A percentile compares a stretch with the other conserved stretches of the same genome.
Conservation (phyloP, 2,797 vertebrate species). For the Sitta carolinensis region DNA sequence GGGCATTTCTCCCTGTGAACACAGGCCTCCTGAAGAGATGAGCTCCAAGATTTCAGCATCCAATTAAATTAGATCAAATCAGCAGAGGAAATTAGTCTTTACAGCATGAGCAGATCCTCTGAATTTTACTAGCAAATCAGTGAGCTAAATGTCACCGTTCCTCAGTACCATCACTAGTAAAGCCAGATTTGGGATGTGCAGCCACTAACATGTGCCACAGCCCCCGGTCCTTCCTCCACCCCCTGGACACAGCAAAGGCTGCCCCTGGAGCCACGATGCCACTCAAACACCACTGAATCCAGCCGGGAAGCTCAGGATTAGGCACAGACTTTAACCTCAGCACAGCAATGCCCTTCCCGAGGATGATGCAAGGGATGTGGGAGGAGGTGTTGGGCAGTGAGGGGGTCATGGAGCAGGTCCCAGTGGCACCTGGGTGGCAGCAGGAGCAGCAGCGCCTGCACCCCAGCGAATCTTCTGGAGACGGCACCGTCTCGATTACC, state of each 20-base stretch:
- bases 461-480: neutral
- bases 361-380: neutral
- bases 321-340: neutral
- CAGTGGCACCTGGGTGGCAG: rapidly evolving
- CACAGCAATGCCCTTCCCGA: rapidly evolving
- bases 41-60: conserved; percentile 13
- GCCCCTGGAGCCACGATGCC: neutral
- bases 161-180: conserved; percentile 8
- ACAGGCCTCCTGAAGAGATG: neutral
- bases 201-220: neutral
- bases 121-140: conserved; percentile 19
- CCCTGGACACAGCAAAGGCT: neutral
- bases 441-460: neutral
- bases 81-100: conserved; percentile 56
- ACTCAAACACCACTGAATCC: neutral
- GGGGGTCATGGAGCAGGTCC: neutral
- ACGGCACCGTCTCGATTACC: neutral
- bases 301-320: neutral
- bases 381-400: rapidly evolving
- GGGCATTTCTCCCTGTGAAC: conserved; percentile 7
- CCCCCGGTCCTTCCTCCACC: neutral
- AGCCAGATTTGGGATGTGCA: neutral
- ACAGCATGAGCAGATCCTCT: conserved; percentile 11
- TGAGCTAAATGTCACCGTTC: conserved; percentile 17
- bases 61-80: conserved; percentile 61